Base-by-base conservation (phyloP, 2,797 vertebrate species). In the Pseudopleuronectes americanus region DNA sequence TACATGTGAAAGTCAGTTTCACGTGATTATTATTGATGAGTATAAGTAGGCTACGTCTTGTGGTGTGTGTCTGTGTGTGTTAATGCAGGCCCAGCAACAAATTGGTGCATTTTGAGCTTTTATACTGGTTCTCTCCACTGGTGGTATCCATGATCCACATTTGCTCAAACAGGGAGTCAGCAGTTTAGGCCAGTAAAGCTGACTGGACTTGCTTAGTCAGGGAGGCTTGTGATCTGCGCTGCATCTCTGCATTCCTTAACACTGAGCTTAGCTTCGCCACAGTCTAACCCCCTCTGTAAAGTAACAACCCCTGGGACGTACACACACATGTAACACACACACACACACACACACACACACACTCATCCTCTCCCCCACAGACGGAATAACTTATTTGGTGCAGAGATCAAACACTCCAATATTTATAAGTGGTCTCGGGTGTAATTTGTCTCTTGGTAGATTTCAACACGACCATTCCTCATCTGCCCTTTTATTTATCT, bases 341-440 rank as follows among this genome's bases (percentile, higher is more conserved):
- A 2, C 36, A 60, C 64, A 63, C 49, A 54, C 41, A 47, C 62
- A 49, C 26, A 31, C 48, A 53, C 48, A 53, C 59, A 16, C 57
- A 16, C 64, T 59, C 77, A 72, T 58, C 77, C 67, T 84, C 73
- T 76, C 64, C 85, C 76, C 64, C 65, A 74, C 74, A 64, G 76
- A 87, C 76, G 6, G 31, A 86, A 80, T 81, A n/a, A 6, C 87
- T 90, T 75, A 82, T 89, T 90, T 85, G 71, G 77, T 67, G 70
- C 69, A 16, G 43, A 88, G 88, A 93, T 94, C 86, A 94, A 94
- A 93, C 90, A 49, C 72, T 74, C 16, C 65, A 71, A 69, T 90
- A 90, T 92, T 93, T 87, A 87, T 83, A 89, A 89, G 81, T 60
- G 81, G 77, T 82, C 77, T 88, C 49, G 82, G 81, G 74, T 79